Base-by-base conservation (phyloP, 1,140 invertebrate genomes). In the Drosophila neocordata region DNA sequence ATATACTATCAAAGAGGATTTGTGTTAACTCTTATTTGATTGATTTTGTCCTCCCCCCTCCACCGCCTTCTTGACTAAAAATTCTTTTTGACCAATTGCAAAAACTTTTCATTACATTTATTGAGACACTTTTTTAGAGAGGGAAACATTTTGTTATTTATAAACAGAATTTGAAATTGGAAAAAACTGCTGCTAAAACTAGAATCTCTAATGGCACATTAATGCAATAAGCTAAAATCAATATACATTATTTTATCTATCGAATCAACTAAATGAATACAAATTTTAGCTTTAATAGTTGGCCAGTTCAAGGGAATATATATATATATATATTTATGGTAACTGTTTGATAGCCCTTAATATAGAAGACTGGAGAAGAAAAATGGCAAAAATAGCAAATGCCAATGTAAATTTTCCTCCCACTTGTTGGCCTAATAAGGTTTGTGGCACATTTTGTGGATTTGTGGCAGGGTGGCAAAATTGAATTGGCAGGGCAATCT, bases 361-460 rank as follows among this genome's bases (percentile, higher is more conserved):
- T 31, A 31, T 31, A n/a, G 27, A 31, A 31, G 6, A 31, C 4
- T 31, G 27, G 6, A 31, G 7, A 3, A 6, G 7, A 20, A 48
- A 48, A 48, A 48, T 48, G 9, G 51, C n/a, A 6, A 27, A 52
- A 52, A 52, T 52, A 12, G 48, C 48, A 22, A 24, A 24, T 53
- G 51, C 4, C 52, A 31, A 31, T 55, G 24, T 22, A 13, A 53
- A 34, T 56, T 11, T 34, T 34, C 27, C 53, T 7, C 13, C 53
- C 53, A 56, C 53, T 56, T 56, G 53, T 56, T 56, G 53, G 52
- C 24, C 52, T 53, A 56, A 56, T 56, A 27, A 56, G 53, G 53
- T 56, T 56, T 27, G 53, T 48, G 41, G 41, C 41, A 48, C 53
- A 56, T 34, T 56, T 56, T 56, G 53, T 56, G 53, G 27, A 34